These are phyloP conservation scores for Apolygus lucorum DNA, from an alignment of 1,140 invertebrate genomes.

Conservation along the genomic window DNA sequence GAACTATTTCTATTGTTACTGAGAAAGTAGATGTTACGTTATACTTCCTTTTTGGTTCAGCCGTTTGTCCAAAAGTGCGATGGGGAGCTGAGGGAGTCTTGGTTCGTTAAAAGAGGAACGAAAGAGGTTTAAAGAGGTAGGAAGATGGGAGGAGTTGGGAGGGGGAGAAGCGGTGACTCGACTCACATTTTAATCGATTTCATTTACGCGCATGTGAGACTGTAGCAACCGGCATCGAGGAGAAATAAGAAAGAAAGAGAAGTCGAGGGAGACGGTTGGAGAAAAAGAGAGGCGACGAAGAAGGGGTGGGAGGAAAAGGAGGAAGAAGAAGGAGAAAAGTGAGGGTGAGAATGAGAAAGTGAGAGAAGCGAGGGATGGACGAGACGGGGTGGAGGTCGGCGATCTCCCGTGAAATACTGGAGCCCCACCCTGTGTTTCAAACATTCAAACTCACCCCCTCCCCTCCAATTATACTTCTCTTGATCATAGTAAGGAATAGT, in stretches of 20 bases:
- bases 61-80: too few relatives aligned
- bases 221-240: slow-evolving; percentile 27
- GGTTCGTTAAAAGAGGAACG: too few relatives aligned
- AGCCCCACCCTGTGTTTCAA: too few relatives aligned
- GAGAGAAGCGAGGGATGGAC: background rate
- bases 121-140: background rate
- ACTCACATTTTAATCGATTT: slow-evolving; percentile 33
- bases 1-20: too few relatives aligned
- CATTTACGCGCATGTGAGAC: slow-evolving; percentile 33
- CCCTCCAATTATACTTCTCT: too few relatives aligned
- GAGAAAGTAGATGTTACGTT: too few relatives aligned
- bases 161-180: background rate
- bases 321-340: background rate
- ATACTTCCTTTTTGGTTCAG: too few relatives aligned
- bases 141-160: background rate
- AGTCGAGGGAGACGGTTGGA: background rate
- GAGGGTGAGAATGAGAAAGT: background rate
- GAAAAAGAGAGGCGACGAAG: background rate
- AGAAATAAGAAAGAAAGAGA: slow-evolving; percentile 30
- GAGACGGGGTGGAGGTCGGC: too few relatives aligned
- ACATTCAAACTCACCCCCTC: too few relatives aligned
- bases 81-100: too few relatives aligned
- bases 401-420: too few relatives aligned
- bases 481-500: too few relatives aligned
- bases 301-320: background rate